phyloP scores from a whole-genome alignment of 1,140 invertebrate species.

The Sarcophaga bullata region DNA sequence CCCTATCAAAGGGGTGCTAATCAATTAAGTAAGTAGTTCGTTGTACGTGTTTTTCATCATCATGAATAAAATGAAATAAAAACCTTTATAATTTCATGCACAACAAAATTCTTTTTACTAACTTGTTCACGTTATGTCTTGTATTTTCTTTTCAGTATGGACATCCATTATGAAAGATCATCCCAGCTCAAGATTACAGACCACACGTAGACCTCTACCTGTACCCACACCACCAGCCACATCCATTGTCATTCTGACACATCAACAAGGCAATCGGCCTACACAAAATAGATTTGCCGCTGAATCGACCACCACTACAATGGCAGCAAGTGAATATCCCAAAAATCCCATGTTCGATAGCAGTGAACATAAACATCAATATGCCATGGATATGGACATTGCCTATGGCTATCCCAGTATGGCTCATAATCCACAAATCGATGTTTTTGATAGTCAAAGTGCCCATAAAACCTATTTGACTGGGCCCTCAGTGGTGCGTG shows the following conservation, averaged over 20 bases:
- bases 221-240: slow-evolving; percentile 56
- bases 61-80: no score
- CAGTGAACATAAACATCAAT: slow-evolving; percentile 56
- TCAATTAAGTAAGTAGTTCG: slow-evolving; percentile 73
- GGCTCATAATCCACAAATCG: slow-evolving; percentile 48
- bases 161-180: slow-evolving; percentile 72
- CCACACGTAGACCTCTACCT: slow-evolving; percentile 54
- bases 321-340: slow-evolving; percentile 12
- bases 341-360: slow-evolving; percentile 61
- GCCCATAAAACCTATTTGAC: slow-evolving; percentile 63
- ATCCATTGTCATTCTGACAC: slow-evolving; percentile 59
- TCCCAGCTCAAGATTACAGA: slow-evolving; percentile 61
- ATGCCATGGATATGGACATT: slow-evolving; percentile 64
- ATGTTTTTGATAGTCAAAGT: slow-evolving; percentile 50
- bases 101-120: no score
- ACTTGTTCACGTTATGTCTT: background rate
- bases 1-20: slow-evolving; percentile 75
- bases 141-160: slow-evolving; percentile 71
- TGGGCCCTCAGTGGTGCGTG: slow-evolving; percentile 74
- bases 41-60: no score
- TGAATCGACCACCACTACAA: background rate
- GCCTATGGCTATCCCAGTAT: slow-evolving; percentile 55
- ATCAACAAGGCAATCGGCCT: slow-evolving; percentile 51
- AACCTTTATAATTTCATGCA: no score
- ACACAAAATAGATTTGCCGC: background rate